These are phyloP conservation scores for Semnornis frantzii DNA, from an alignment of 2,113 vertebrate species.

Conservation along the genomic window DNA sequence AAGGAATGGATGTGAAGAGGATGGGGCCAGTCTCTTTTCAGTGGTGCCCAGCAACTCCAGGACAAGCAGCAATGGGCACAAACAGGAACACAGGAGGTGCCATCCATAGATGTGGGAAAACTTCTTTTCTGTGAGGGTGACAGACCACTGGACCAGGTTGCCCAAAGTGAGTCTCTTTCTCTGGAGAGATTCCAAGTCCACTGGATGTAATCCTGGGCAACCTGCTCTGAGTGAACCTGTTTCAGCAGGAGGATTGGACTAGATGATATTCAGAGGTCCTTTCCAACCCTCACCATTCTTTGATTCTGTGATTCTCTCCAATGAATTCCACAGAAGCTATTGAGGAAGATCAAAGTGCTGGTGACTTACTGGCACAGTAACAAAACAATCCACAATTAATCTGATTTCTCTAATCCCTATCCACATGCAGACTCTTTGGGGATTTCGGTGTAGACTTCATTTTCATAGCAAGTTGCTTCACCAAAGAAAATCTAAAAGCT, in stretches of 20 bases:
- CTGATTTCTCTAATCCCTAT: background rate
- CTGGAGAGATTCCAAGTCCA: too few relatives aligned
- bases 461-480: background rate
- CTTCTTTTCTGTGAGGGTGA: too few relatives aligned
- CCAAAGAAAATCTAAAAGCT: background rate
- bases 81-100: too few relatives aligned
- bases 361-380: background rate
- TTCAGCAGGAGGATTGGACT: background rate
- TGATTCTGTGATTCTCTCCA: background rate
- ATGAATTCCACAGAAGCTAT: background rate
- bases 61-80: background rate
- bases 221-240: too few relatives aligned
- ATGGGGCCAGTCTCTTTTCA: background rate
- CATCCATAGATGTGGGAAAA: too few relatives aligned
- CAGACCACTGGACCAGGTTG: too few relatives aligned
- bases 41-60: background rate
- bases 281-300: background rate
- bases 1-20: too few relatives aligned
- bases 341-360: background rate
- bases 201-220: too few relatives aligned
- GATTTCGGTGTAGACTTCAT: background rate
- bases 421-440: background rate
- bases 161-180: too few relatives aligned
- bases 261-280: background rate
- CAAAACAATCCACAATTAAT: background rate